These are phyloP conservation scores for Mystacornis crossleyi DNA, from an alignment of 2,113 vertebrate species.

Conservation along the genomic window DNA sequence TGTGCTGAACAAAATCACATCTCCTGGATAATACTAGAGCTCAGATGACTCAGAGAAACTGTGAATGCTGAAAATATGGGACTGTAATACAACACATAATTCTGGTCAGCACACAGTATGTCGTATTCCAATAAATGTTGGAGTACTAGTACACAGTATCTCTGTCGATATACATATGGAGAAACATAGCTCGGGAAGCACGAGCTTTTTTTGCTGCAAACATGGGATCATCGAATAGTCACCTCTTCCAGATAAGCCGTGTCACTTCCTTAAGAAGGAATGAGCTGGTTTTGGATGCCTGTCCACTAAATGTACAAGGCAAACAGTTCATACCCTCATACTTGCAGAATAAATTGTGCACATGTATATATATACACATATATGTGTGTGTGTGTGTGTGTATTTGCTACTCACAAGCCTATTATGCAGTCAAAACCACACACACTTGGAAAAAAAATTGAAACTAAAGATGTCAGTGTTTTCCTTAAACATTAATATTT, in stretches of 20 bases:
- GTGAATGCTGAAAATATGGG: neutral
- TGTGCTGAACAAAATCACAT: neutral
- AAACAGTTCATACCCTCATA: neutral
- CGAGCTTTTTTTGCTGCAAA: neutral
- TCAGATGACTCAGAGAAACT: neutral
- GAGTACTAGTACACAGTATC: too few relatives aligned
- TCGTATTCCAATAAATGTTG: neutral
- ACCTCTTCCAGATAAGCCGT: neutral
- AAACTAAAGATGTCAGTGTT: neutral
- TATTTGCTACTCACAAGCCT: neutral
- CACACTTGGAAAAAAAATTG: neutral
- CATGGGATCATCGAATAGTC: neutral
- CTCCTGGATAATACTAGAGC: neutral
- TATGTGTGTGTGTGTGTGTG: neutral
- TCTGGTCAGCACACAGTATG: neutral
- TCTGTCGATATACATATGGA: neutral
- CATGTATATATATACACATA: rapidly evolving
- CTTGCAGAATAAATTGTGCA: neutral
- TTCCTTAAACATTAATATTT: neutral
- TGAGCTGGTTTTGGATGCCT: neutral
- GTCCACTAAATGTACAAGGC: neutral
- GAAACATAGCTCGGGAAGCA: neutral
- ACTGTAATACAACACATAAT: neutral
- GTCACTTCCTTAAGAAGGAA: neutral
- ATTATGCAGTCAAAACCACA: neutral